phyloP scores from a whole-genome alignment of 1,140 invertebrate genomes.

The Melipona quadrifasciata region DNA sequence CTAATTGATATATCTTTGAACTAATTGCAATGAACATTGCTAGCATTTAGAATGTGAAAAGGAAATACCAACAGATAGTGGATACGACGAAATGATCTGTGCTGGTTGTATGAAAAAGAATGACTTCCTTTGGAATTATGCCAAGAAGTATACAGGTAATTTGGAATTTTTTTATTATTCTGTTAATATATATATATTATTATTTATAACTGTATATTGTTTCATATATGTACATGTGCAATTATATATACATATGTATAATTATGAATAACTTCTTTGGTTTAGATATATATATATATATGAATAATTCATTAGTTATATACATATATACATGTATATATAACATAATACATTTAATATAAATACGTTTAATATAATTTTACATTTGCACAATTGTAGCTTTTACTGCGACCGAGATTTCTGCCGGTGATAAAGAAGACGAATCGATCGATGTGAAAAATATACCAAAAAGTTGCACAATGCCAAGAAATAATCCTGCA shows the following conservation, averaged over 20 bases:
- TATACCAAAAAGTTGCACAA: slow-evolving; percentile 66
- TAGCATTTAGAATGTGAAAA: slow-evolving; percentile 87
- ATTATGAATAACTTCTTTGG: too few species aligned
- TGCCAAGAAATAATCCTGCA: slow-evolving; percentile 64
- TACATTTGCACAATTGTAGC: not conserved
- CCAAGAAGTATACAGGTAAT: slow-evolving; percentile 76
- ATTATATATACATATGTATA: too few species aligned
- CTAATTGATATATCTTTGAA: too few species aligned
- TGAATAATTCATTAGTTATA: too few species aligned
- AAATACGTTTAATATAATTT: not conserved
- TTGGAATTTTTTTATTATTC: not conserved
- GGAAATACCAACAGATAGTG: slow-evolving; percentile 83
- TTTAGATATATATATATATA: too few species aligned
- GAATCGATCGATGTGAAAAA: slow-evolving; percentile 12
- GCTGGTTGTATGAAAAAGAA: slow-evolving; percentile 87
- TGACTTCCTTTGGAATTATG: slow-evolving; percentile 90
- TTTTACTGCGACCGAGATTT: slow-evolving; percentile 46
- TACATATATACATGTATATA: too few species aligned
- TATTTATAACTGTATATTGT: too few species aligned
- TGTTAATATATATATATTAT: not conserved
- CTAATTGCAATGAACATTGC: slow-evolving; percentile 30
- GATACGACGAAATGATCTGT: slow-evolving; percentile 92
- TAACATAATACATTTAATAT: too few species aligned
- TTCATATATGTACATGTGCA: too few species aligned
- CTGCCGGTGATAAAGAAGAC: slow-evolving; percentile 54